Evolutionary conservation across 2,888 invertebrate genomes (phyloP), one percentile per base, ranked within the genome.

Genomic region (Saturnia japonica): DNA sequence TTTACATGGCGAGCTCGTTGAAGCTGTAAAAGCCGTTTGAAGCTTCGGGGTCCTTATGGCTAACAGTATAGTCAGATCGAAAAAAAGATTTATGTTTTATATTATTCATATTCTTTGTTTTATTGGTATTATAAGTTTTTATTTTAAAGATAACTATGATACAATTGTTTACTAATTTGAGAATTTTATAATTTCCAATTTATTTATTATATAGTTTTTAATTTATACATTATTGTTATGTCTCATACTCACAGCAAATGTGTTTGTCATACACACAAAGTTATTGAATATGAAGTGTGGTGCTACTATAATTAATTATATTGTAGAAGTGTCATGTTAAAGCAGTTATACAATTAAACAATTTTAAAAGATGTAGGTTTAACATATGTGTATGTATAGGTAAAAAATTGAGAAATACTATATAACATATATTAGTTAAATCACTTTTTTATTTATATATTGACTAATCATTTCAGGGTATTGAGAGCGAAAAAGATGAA

Each of bases 401-500:
- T 57, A 22, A 25, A 57, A 57, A 22, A 12, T 6, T 57, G 4
- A 25, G 25, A 25, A 11, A 57, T 9, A 22, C 11, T 57, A 25
- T 22, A 14, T 57, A 25, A 22, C 19, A n/a, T 54, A 22, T 54
- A 22, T 54, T 22, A 54, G n/a, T 54, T 47, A 47, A 7, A n/a
- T 1, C 4, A 19, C 47, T 47, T 22, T 11, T 54, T 11, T 22
- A 22, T 22, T 54, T 54, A 28, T 34, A 42, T 22, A 28, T 60
- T 60, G 28, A 72, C 70, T 16, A 60, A 16, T 28, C 74, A 74
- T 89, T 91, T 51, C 87, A 94, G 94, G 93, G 93, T 7, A 78
- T 88, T 72, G 94, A 94, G 74, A 93, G 92, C 75, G 90, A 90
- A 34, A 90, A 90, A 70, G 91, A 93, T 68, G 93, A 91, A 74